Evolutionary conservation across 2,797 vertebrate species (phyloP).

Genomic region (Lepilemur ruficaudatus): DNA sequence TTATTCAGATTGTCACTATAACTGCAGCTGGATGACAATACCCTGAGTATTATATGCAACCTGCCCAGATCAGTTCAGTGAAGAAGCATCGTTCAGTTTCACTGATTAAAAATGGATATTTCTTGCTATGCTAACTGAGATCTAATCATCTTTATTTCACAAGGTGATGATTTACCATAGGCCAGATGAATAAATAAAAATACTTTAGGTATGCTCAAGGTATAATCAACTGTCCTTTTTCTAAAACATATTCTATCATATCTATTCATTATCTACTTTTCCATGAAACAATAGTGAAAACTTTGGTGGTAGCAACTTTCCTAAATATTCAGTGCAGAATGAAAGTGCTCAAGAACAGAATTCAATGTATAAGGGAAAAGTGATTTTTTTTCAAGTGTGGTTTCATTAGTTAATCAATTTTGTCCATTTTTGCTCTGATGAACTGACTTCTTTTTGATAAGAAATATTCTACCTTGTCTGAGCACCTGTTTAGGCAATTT

Average conservation of each 20-base stretch:
- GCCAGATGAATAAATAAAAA: neutral
- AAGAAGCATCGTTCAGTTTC: neutral
- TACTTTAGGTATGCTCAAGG: neutral
- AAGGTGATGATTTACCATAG: neutral
- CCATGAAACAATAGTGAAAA: neutral
- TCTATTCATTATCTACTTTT: neutral
- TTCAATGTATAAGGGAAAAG: neutral
- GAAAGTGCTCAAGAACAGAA: neutral
- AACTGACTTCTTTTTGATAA: neutral
- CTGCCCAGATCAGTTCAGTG: neutral
- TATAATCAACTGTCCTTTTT: neutral
- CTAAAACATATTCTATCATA: neutral
- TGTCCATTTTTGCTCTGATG: neutral
- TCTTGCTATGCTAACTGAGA: neutral
- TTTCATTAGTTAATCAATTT: constrained; percentile 10
- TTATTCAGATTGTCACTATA: neutral
- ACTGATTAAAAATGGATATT: constrained; percentile 33
- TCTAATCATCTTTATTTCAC: neutral
- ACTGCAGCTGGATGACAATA: constrained; percentile 19
- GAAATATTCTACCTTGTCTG: neutral
- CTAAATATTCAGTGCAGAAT: neutral
- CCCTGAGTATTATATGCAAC: neutral
- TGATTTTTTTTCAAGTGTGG: neutral
- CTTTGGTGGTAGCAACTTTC: neutral
- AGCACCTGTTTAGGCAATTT: neutral